phyloP scores from a whole-genome alignment of 2,797 vertebrate genomes.

The Myoxocephalus aenaeus region DNA sequence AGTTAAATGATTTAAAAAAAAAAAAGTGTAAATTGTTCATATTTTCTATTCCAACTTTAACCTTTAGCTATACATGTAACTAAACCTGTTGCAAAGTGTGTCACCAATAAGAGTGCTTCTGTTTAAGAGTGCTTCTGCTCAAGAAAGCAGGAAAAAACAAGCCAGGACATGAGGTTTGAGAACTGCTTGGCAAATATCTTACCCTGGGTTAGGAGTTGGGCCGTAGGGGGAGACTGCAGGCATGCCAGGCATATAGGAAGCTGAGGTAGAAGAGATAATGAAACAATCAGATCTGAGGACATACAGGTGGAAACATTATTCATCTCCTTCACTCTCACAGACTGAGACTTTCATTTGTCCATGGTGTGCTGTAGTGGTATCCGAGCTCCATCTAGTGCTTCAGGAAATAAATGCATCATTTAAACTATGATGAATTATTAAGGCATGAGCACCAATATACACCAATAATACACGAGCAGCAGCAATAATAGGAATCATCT shows the following conservation, averaged over 20 bases:
- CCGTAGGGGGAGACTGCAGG: constrained; percentile 90
- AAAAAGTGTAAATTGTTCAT: not conserved
- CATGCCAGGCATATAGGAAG: constrained; percentile 96
- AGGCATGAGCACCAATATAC: not conserved
- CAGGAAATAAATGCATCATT: constrained; percentile 34
- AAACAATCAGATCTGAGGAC: constrained; percentile 24
- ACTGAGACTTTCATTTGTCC: not conserved
- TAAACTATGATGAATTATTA: not conserved
- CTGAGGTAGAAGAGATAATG: constrained; percentile 72
- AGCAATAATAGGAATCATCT: not conserved
- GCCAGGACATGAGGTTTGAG: not conserved
- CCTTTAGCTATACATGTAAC: not conserved
- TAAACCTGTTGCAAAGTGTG: not conserved
- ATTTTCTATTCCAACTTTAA: constrained; percentile 2
- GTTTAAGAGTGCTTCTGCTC: not conserved
- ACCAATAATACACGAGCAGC: not conserved
- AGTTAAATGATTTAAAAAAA: constrained; percentile 9
- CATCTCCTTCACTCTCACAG: not conserved
- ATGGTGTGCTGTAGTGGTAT: not conserved
- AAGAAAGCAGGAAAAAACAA: constrained; percentile 13
- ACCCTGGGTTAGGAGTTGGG: constrained; percentile 93
- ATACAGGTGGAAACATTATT: constrained; percentile 1
- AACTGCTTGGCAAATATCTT: constrained; percentile 60
- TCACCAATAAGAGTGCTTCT: not conserved
- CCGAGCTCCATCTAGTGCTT: constrained; percentile 76